Percentiles rank a stretch among this genome's conserved stretches.
These are phyloP conservation scores for Teleiodes luculella DNA, from an alignment of 2,888 invertebrate species.

Conservation along the genomic window DNA sequence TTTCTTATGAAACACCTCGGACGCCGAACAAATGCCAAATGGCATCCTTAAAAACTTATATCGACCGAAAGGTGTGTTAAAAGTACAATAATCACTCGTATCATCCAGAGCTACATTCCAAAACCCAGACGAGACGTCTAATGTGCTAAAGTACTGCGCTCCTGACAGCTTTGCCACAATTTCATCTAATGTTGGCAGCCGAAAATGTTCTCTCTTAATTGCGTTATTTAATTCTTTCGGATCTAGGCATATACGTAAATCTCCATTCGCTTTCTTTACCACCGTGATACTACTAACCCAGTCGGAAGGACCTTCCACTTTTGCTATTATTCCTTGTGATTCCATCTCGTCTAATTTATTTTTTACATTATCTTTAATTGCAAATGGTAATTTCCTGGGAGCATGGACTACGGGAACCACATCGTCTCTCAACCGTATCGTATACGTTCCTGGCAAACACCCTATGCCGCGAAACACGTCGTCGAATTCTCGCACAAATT, in stretches of 20 bases:
- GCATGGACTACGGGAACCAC: conserved; percentile 12
- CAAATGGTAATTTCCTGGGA: conserved; percentile 15
- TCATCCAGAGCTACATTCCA: conserved; percentile 16
- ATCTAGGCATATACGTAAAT: conserved; percentile 20
- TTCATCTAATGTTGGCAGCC: conserved; percentile 20
- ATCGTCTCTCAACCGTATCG: conserved; percentile 11
- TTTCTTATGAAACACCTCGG: conserved; percentile 23
- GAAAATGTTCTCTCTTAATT: conserved; percentile 20
- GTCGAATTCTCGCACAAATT: neutral
- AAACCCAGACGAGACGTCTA: conserved; percentile 16
- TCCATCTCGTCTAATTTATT: conserved; percentile 10
- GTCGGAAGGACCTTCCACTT: conserved; percentile 22
- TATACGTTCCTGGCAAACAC: conserved; percentile 13
- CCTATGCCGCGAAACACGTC: conserved; percentile 18
- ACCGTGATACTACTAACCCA: conserved; percentile 21
- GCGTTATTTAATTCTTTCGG: conserved; percentile 20
- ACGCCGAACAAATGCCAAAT: conserved; percentile 26
- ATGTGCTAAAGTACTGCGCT: conserved; percentile 16
- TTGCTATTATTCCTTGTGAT: conserved; percentile 14
- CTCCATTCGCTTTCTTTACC: conserved; percentile 17
- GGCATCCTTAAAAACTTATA: conserved; percentile 21
- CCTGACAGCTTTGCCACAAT: conserved; percentile 18
- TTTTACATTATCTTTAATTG: conserved; percentile 5
- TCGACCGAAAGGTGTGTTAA: conserved; percentile 15
- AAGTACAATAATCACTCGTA: conserved; percentile 14